Base-by-base conservation (phyloP, 2,888 invertebrate species). In the Lasioglossum zephyrum region DNA sequence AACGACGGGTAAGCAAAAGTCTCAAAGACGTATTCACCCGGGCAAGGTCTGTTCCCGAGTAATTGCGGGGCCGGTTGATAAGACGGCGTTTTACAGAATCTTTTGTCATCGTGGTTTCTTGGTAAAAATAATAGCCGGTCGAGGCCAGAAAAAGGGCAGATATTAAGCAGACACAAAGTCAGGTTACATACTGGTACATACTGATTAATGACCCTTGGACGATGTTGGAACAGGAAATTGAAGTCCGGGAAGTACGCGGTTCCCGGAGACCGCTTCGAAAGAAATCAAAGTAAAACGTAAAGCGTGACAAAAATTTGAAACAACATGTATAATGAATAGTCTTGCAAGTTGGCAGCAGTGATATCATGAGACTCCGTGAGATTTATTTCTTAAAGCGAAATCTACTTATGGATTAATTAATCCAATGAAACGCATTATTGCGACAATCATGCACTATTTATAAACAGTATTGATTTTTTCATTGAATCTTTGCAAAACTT, bases 41-140 rank as follows among this genome's bases (percentile, higher is more conserved):
- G 57, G 22, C 70, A 31, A 63, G 63, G 26, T 47, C 70, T 79
- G 79, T 53, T 53, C n/a, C 53, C 49, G 69, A 78, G 77, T 88
- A 88, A 88, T 86, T 86, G 86, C 80, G 69, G 77, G 63, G 57
- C 63, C 72, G 57, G 63, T 60, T 66, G 82, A 84, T 86, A 88
- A 84, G 88, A 26, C 57, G 9, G 73, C 3, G 44, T 79, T 82
- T 57, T 57, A 53, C 66, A 39, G 31, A 47, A 57, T 74, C 79
- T 82, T 79, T 70, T 60, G 79, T 82, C n/a, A 31, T 9, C 2
- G 31, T 6, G 5, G 3, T 31, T 78, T 26, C 74, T 63, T 36
- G 74, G 49, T 47, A 66, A 66, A 77, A 84, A 49, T 73, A 77
- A 80, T 31, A n/a, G 22, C 13, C 63, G 41, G 70, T 22, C 72